Conservation (phyloP, 2,113 vertebrate genomes). For the Meriones unguiculatus region DNA sequence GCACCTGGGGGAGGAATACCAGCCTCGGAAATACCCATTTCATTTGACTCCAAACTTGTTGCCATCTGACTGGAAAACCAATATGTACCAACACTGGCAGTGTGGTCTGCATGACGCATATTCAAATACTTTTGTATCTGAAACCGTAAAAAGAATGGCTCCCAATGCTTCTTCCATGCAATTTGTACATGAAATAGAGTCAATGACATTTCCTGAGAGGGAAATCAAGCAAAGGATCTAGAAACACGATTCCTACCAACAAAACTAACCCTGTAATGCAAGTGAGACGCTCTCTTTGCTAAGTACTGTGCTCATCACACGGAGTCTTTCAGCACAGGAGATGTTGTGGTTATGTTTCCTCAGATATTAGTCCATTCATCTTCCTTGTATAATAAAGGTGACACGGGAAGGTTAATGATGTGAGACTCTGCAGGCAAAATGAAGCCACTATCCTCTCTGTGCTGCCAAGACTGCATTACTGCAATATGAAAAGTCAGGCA, state of each 20-base stretch:
- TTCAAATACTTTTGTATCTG: background rate
- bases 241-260: background rate
- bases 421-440: conserved; percentile 71
- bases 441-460: conserved; percentile 18
- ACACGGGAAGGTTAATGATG: conserved; percentile 66
- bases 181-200: background rate
- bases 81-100: rapidly evolving
- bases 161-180: background rate
- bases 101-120: background rate
- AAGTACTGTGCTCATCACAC: background rate
- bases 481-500: background rate
- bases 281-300: background rate
- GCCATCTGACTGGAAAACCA: background rate
- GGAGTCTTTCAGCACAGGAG: background rate
- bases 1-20: background rate
- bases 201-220: background rate
- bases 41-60: background rate
- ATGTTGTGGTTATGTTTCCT: background rate
- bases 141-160: background rate
- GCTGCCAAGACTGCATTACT: conserved; percentile 43
- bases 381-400: conserved; percentile 68
- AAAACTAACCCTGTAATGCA: background rate
- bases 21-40: background rate
- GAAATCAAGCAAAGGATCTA: background rate
- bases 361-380: conserved; percentile 68